Evolutionary conservation across 2,888 invertebrate species (phyloP).

Genomic region (Erannis defoliaria): DNA sequence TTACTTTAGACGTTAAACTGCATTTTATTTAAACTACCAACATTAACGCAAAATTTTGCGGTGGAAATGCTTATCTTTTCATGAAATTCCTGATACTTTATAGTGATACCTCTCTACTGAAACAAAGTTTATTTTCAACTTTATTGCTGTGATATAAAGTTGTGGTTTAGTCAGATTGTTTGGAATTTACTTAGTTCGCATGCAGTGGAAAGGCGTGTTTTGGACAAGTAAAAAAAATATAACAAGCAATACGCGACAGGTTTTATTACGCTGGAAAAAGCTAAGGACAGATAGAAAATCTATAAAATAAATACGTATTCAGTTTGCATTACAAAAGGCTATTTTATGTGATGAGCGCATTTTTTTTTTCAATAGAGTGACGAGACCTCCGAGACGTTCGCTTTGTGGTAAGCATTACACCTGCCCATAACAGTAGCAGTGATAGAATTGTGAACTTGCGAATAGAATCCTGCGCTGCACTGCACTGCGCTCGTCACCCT

Average conservation of each 20-base stretch:
- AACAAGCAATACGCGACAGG: constrained; percentile 19
- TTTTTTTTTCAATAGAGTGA: no score
- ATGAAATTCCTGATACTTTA: constrained; percentile 25
- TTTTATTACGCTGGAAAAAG: constrained; percentile 5
- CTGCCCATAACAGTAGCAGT: no score
- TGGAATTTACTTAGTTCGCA: constrained; percentile 20
- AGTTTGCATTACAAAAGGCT: no score
- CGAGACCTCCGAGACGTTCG: no score
- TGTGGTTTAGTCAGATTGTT: not conserved
- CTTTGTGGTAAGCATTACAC: no score
- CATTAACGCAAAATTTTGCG: constrained; percentile 15
- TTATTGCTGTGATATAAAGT: constrained; percentile 10
- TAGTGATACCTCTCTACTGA: not conserved
- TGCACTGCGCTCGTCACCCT: no score
- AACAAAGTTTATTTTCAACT: constrained; percentile 6
- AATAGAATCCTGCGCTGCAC: no score
- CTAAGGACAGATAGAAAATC: not conserved
- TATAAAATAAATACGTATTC: not conserved
- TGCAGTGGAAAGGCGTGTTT: constrained; percentile 20
- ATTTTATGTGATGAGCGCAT: no score
- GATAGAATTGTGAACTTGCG: no score
- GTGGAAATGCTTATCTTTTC: constrained; percentile 25
- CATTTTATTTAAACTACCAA: constrained; percentile 10
- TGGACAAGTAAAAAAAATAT: constrained; percentile 27
- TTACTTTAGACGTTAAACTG: not conserved